phyloP scores from a whole-genome alignment of 30 jellyfish, hydroid and myxozoan genomes.

The Nemopilema nomurai region DNA sequence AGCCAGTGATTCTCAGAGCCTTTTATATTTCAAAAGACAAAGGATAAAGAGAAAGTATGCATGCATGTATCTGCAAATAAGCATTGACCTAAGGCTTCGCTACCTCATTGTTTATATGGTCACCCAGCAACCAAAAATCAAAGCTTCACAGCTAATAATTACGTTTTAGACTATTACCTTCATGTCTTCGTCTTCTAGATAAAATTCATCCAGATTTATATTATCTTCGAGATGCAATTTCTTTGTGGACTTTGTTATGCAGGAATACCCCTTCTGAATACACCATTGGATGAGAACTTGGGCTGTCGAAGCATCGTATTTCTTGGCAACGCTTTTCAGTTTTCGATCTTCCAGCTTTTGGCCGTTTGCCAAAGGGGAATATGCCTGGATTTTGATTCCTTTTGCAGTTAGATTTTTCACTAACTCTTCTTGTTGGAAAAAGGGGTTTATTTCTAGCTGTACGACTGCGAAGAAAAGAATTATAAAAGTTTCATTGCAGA shows the following conservation, averaged over 20 bases:
- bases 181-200: slow-evolving; percentile 44
- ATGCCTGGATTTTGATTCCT: slow-evolving; percentile 54
- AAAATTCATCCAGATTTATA: slow-evolving; percentile 48
- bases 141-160: neutral
- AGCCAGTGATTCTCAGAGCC: too few species aligned
- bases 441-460: slow-evolving; percentile 63
- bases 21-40: too few species aligned
- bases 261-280: slow-evolving; percentile 47
- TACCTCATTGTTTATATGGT: too few species aligned
- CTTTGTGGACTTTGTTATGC: slow-evolving; percentile 50
- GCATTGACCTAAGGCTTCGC: too few species aligned
- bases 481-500: too few species aligned
- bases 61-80: too few species aligned
- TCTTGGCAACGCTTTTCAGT: slow-evolving; percentile 29
- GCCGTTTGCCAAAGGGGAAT: slow-evolving; percentile 60
- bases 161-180: slow-evolving; percentile 20
- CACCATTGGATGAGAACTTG: slow-evolving; percentile 54
- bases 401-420: slow-evolving; percentile 31
- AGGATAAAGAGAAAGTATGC: too few species aligned
- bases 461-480: slow-evolving; percentile 30
- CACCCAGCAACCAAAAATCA: neutral
- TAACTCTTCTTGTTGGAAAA: slow-evolving; percentile 42
- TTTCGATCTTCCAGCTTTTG: slow-evolving; percentile 32
- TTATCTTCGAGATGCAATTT: slow-evolving; percentile 41
- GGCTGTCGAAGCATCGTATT: slow-evolving; percentile 52